Evolutionary conservation across 2,888 invertebrate genomes (phyloP), one percentile per base, ranked within the genome.

Genomic region (Acleris sparsana): DNA sequence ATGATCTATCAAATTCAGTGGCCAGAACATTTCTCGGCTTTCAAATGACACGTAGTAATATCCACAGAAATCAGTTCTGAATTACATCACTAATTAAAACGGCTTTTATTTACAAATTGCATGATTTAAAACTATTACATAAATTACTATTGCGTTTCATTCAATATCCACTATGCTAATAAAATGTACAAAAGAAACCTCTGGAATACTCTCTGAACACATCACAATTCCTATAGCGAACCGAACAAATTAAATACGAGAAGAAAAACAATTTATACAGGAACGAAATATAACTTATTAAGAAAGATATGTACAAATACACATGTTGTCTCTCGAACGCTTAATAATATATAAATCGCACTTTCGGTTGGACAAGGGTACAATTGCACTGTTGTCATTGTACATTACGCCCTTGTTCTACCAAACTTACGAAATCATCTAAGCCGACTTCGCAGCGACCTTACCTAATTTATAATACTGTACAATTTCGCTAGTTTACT

Each of bases 81-180:
- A 70, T 70, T 72, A 74, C 69, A 70, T 75, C 72, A 76, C 79
- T 82, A 79, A 80, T 82, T 72, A 80, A 83, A 84, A 84, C 84
- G 76, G 85, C 80, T 81, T 80, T 80, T 92, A 92, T 92, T 84
- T 92, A 92, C 92, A 92, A 82, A 78, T 85, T 84, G 80, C 80
- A 78, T 79, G 80, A 82, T 80, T 85, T 82, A 84, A 81, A 83
- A 79, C 88, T 90, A 92, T 84, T 86, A 88, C 89, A 92, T 92
- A 92, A 92, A 89, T 92, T 91, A 91, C 92, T 92, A 92, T 92
- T 92, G 92, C 92, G 87, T 90, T 90, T 90, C 84, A 80, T 87
- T 85, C 82, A 83, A 86, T 87, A 89, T 79, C 81, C 80, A 83
- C 88, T 91, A 92, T 83, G 81, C 83, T 85, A 88, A 85, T 85